Base-by-base conservation (phyloP, 1,140 invertebrate species). In the Cryptotermes secundus region DNA sequence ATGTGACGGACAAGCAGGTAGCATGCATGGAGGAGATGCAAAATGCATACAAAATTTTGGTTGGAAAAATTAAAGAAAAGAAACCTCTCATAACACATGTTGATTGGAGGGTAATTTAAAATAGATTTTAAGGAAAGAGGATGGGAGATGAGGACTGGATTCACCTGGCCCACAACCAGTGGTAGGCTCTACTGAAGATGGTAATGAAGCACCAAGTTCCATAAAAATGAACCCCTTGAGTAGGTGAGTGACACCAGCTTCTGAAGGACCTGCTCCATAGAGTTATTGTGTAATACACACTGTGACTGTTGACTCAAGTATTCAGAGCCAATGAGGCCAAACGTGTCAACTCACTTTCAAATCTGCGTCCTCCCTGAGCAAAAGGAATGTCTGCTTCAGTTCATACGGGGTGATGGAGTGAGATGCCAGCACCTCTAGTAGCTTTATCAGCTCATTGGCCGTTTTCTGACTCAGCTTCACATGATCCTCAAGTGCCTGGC, bases 361-460 rank as follows among this genome's bases (percentile, higher is more conserved):
- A 86, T 90, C 88, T 81, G 34, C 80, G 85, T 86, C 88, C 87
- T 89, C 89, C 87, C 88, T 88, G 12, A 92, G 86, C 14, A 91
- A 87, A 59, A 89, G 87, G 82, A 91, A 91, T 81, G 92, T 86
- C 45, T 91, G 89, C 88, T 93, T 94, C 2, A 94, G 87, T 87
- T 94, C 93, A 34, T 87, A 87, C 1, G 92, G 89, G 34, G 90
- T 90, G 83, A 94, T 91, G 80, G 93, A 93, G 79, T 92, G 88
- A 80, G 90, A 91, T 79, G 92, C 92, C 31, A 94, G 88, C 85
- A 89, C 89, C 88, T 94, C 92, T 49, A 93, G 88, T 22, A 94
- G 86, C 85, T 90, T 90, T 79, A 94, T 91, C 38, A 93, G 87
- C 86, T 92, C 90, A 84, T 90, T 89, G 85, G 90, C 87, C 84